Evolutionary conservation across 2,888 invertebrate species (phyloP).

Genomic region (Phaonia tiefii): DNA sequence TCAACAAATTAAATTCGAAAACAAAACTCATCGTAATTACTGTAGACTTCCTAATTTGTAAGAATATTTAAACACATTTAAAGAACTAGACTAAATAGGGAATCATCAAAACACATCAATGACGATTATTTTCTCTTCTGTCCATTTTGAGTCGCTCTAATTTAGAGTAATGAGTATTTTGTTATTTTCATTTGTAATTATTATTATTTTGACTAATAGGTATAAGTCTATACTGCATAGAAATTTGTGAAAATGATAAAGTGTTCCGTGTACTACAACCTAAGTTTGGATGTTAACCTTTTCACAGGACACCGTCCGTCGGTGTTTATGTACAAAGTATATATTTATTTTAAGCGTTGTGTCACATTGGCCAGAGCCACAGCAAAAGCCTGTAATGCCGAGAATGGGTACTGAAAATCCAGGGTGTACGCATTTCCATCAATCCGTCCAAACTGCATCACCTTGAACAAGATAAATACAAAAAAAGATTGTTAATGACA

Average conservation of each 20-base stretch:
- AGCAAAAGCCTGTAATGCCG: conserved; percentile 98
- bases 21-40: too few relatives aligned
- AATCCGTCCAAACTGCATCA: conserved; percentile 99
- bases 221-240: not conserved
- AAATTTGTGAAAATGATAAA: conserved; percentile 21
- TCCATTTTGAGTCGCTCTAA: too few relatives aligned
- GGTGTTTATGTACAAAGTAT: not conserved
- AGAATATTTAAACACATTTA: too few relatives aligned
- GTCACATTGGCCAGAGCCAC: conserved; percentile 88
- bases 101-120: too few relatives aligned
- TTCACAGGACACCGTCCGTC: conserved; percentile 6
- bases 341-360: conserved; percentile 77
- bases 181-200: conserved; percentile 20
- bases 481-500: not conserved
- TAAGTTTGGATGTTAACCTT: conserved; percentile 39
- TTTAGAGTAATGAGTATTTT: not conserved
- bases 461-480: conserved; percentile 83
- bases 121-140: too few relatives aligned
- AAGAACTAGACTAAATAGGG: too few relatives aligned
- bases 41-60: too few relatives aligned
- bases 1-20: too few relatives aligned
- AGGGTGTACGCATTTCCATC: conserved; percentile 99
- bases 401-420: conserved; percentile 99
- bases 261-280: conserved; percentile 59
- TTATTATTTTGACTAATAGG: conserved; percentile 45